A percentile compares a stretch with the other conserved stretches of the same genome.
Conservation (phyloP, 2,888 invertebrate species). For the Euplagia quadripunctaria region DNA sequence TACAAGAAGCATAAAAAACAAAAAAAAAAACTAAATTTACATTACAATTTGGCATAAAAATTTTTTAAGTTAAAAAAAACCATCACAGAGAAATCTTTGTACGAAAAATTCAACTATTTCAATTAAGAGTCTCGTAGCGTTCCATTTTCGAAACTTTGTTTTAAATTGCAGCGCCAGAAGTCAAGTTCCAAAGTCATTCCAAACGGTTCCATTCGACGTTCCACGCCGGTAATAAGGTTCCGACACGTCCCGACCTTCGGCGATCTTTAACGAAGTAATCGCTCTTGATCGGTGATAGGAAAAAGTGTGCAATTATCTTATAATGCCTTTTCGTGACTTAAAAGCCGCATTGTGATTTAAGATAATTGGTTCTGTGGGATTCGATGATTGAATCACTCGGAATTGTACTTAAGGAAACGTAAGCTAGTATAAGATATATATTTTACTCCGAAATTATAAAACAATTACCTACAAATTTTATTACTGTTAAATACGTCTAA, state of each 20-base stretch:
- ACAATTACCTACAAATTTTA: not conserved
- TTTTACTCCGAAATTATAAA: not conserved
- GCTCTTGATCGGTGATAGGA: constrained; percentile 51
- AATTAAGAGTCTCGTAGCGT: constrained; percentile 76
- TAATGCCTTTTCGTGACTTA: constrained; percentile 28
- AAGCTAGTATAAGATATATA: not conserved
- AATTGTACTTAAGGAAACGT: not conserved
- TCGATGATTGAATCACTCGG: constrained; percentile 1
- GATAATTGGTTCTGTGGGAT: constrained; percentile 1
- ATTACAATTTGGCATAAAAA: constrained; percentile 42
- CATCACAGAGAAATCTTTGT: constrained; percentile 47
- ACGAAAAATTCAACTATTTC: constrained; percentile 77
- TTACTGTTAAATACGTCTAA: not conserved
- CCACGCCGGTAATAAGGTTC: constrained; percentile 62
- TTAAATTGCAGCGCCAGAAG: constrained; percentile 70
- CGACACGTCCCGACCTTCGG: constrained; percentile 63
- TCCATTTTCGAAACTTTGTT: constrained; percentile 77
- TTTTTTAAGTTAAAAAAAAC: constrained; percentile 32
- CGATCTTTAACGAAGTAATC: constrained; percentile 64
- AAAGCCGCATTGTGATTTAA: constrained; percentile 17
- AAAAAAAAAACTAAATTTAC: not conserved
- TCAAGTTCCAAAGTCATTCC: constrained; percentile 67
- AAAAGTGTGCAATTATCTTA: constrained; percentile 53
- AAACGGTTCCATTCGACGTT: constrained; percentile 57
- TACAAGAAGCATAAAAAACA: not conserved